Conservation (phyloP, 2,888 invertebrate genomes). For the Crepidodera aurea region DNA sequence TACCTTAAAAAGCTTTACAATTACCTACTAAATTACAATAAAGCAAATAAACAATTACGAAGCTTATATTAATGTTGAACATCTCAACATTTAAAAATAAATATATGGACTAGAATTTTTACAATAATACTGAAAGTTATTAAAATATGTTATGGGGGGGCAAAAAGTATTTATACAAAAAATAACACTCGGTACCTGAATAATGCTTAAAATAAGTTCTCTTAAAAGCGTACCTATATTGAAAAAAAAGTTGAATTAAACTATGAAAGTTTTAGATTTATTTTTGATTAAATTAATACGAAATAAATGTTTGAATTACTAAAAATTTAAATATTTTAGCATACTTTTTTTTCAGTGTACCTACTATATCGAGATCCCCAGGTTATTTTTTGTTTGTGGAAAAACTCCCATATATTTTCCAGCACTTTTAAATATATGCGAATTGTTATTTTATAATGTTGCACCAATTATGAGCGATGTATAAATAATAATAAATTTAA, state of each 20-base stretch:
- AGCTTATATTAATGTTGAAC: not conserved
- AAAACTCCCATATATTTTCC: constrained; percentile 3
- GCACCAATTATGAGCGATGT: too few relatives aligned
- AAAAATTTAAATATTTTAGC: too few relatives aligned
- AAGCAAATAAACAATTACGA: not conserved
- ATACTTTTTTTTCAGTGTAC: too few relatives aligned
- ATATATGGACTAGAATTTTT: constrained; percentile 25
- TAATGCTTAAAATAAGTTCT: too few relatives aligned
- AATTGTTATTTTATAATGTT: not conserved
- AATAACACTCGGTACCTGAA: too few relatives aligned
- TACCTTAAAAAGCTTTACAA: constrained; percentile 1
- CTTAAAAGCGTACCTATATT: too few relatives aligned
- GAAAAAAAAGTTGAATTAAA: too few relatives aligned
- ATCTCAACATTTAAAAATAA: constrained; percentile 20
- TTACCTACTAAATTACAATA: not conserved
- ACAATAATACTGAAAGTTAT: constrained; percentile 22
- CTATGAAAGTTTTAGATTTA: too few relatives aligned
- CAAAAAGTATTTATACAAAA: not conserved
- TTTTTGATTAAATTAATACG: too few relatives aligned
- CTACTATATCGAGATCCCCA: too few relatives aligned
- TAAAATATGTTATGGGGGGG: constrained; percentile 5
- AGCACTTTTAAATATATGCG: constrained; percentile 12
- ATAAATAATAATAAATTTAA: too few relatives aligned
- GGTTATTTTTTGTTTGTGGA: not conserved
- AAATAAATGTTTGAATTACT: too few relatives aligned